Conservation (phyloP, 2,888 invertebrate species). For the Drosophila phalerata region DNA sequence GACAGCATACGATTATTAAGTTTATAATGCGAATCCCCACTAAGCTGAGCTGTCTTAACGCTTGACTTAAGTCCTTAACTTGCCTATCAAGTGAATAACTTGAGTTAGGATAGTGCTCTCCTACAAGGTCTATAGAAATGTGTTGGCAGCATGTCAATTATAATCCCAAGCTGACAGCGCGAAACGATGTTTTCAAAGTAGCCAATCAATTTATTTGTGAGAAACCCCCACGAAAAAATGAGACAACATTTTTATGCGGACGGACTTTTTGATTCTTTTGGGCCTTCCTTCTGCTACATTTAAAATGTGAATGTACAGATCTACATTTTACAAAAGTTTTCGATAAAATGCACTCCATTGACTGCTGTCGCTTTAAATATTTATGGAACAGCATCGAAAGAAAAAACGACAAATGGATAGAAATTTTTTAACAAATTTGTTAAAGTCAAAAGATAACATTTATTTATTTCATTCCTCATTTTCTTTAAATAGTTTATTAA, state of each 20-base stretch:
- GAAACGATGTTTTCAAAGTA: conserved; percentile 17
- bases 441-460: conserved; percentile 9
- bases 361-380: conserved; percentile 59
- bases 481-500: background rate
- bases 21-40: conserved; percentile 18
- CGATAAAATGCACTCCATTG: conserved; percentile 53
- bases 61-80: conserved; percentile 13
- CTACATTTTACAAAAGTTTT: conserved; percentile 30
- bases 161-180: conserved; percentile 26
- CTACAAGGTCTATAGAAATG: conserved; percentile 13
- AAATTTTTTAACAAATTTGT: background rate
- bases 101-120: conserved; percentile 22
- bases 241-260: conserved; percentile 3
- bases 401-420: conserved; percentile 2
- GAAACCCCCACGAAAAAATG: conserved; percentile 7
- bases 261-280: conserved; percentile 7
- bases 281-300: conserved; percentile 5
- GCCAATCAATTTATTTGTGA: conserved; percentile 34
- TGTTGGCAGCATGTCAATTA: conserved; percentile 19
- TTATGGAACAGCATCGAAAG: conserved; percentile 38
- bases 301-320: conserved; percentile 22
- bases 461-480: background rate
- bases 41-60: conserved; percentile 10
- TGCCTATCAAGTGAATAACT: conserved; percentile 14
- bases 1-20: conserved; percentile 2